Evolutionary conservation across 1,140 invertebrate genomes (phyloP), one percentile per base, ranked within the genome.

Genomic region (Pseudomyrmex pallidus): DNA sequence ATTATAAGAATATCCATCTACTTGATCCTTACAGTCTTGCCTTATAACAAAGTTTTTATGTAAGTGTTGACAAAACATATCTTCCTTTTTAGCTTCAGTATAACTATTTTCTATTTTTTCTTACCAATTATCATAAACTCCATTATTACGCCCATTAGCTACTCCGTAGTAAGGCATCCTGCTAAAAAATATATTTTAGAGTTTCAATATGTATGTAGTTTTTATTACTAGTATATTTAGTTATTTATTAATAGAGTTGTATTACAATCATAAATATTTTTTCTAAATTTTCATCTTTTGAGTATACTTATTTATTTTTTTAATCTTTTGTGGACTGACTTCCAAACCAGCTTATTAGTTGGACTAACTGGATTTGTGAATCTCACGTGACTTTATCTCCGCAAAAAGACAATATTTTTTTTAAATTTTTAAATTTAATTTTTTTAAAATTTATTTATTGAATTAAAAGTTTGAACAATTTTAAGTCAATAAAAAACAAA

Each of bases 121-220:
- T 91, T 92, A 94, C 96, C 96, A 96, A 66, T 93, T 94, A n/a
- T 88, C 90, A 86, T 95, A 96, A 83, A 96, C 95, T 22, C 96
- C 96, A 15, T 93, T 84, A 22, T 92, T 94, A 46, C 95, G 94
- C 2, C 96, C 96, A 85, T 93, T 95, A 4, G 96, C 96, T 52
- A 96, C 96, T 8, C 95, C 96, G 84, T 96, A 96, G 89, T 93
- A 96, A 80, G 15, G 12, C 85, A 87, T 87, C 5, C 56, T 82
- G 44, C 9, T 80, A 7, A 85, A 74, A 20, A 50, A 67, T 59
- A 25, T 25, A 0, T 52, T 13, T 44, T 12, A 46, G 2, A 62
- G 46, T 25, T 74, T 61, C 1, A 35, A 2, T 35, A 35, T 35
- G 4, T 35, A 10, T 35, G 44, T 17, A 13, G 20, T 20, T 61